Evolutionary conservation across 2,888 invertebrate genomes (phyloP).

Genomic region (Pollenia angustigena): DNA sequence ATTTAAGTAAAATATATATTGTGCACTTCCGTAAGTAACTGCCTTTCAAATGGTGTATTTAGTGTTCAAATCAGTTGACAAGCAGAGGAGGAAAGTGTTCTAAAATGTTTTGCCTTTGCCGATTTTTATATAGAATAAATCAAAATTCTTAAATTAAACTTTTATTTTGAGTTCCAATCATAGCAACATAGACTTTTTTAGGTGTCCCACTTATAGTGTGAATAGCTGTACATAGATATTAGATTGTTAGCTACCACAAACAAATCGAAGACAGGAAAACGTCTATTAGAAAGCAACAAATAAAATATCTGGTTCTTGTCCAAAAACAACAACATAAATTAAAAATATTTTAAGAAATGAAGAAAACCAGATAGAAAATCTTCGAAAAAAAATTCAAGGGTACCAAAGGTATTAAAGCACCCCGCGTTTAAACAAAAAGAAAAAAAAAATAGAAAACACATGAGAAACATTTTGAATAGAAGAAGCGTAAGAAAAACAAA

Average conservation of each 20-base stretch:
- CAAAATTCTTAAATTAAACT: no score
- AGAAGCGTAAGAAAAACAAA: slow-evolving; percentile 5
- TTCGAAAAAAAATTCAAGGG: slow-evolving; percentile 44
- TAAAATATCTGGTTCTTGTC: slow-evolving; percentile 51
- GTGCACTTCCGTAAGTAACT: no score
- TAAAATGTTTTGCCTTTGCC: no score
- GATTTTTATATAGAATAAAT: no score
- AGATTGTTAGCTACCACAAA: slow-evolving; percentile 20
- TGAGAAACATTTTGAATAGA: slow-evolving; percentile 10
- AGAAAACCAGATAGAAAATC: slow-evolving; percentile 12
- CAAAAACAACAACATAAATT: slow-evolving; percentile 15
- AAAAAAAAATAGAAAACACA: background rate
- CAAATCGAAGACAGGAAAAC: slow-evolving; percentile 18
- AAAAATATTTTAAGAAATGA: background rate
- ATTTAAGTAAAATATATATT: no score
- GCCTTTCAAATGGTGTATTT: no score
- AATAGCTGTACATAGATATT: slow-evolving; percentile 4
- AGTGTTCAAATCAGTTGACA: no score
- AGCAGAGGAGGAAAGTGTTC: no score
- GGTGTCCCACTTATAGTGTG: no score
- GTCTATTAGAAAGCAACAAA: slow-evolving; percentile 1
- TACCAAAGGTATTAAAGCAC: slow-evolving; percentile 4
- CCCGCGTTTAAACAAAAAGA: background rate
- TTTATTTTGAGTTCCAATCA: no score
- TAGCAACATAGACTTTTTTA: no score